phyloP scores from a whole-genome alignment of 2,888 invertebrate genomes.

The Spodoptera picta region DNA sequence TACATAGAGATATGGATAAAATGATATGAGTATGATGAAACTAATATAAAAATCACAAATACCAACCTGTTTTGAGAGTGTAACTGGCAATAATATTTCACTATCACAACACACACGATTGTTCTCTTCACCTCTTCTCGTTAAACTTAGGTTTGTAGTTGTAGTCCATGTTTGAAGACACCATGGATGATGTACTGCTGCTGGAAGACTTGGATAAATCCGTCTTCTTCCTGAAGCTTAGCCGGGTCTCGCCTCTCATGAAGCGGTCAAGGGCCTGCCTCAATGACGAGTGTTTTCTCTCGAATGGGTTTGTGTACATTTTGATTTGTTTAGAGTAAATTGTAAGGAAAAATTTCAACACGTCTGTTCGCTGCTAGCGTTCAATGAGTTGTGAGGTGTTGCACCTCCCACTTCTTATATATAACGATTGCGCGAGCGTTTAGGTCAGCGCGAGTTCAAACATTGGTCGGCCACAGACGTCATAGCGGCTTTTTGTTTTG shows the following conservation, averaged over 20 bases:
- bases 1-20: not conserved
- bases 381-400: conserved; percentile 57
- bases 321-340: conserved; percentile 52
- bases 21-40: not conserved
- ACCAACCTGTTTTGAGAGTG: conserved; percentile 75
- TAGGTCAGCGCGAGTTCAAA: conserved; percentile 69
- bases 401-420: conserved; percentile 66
- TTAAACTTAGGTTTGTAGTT: conserved; percentile 67
- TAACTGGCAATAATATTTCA: conserved; percentile 67
- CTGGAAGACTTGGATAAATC: conserved; percentile 66
- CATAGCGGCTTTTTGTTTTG: conserved; percentile 64
- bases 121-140: conserved; percentile 75
- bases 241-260: conserved; percentile 82
- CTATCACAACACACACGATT: conserved; percentile 71
- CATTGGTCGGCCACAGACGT: conserved; percentile 59
- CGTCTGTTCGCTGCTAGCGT: conserved; percentile 66
- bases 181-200: conserved; percentile 73
- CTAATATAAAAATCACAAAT: conserved; percentile 38
- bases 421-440: conserved; percentile 69
- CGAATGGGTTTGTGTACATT: conserved; percentile 92
- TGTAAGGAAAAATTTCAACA: conserved; percentile 47
- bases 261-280: conserved; percentile 90
- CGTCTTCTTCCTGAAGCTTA: conserved; percentile 79
- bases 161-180: conserved; percentile 70
- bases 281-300: conserved; percentile 91